phyloP scores from a whole-genome alignment of 1,140 invertebrate genomes.

The Hylaeus volcanicus region DNA sequence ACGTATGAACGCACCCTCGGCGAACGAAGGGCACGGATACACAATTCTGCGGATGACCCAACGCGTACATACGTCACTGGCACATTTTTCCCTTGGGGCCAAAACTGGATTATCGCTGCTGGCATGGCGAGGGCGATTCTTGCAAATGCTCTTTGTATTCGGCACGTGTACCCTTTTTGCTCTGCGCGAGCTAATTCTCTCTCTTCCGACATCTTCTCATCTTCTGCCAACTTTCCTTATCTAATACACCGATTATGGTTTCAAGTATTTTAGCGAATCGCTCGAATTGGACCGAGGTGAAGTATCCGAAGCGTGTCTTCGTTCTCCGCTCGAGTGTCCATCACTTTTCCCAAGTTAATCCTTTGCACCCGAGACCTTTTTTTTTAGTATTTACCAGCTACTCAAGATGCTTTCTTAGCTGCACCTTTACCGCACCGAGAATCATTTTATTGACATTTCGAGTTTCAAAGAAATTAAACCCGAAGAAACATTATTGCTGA shows the following conservation, averaged over 20 bases:
- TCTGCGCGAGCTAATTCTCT: background rate
- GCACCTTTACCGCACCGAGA: no score
- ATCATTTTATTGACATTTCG: no score
- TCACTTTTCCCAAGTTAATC: no score
- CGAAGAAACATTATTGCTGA: no score
- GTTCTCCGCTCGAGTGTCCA: background rate
- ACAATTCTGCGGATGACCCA: conserved; percentile 29
- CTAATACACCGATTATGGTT: no score
- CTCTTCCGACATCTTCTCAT: background rate
- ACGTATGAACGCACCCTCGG: conserved; percentile 24
- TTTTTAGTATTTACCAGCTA: no score
- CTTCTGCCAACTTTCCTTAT: conserved; percentile 25
- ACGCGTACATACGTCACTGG: conserved; percentile 72
- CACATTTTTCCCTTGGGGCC: conserved; percentile 69
- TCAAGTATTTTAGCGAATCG: no score
- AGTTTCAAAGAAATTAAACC: no score
- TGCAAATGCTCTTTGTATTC: conserved; percentile 62
- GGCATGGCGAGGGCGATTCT: conserved; percentile 68
- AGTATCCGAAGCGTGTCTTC: conserved; percentile 46
- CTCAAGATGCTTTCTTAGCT: no score
- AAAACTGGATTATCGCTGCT: conserved; percentile 74
- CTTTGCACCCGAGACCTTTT: no score
- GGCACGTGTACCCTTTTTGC: conserved; percentile 48
- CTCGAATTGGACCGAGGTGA: no score
- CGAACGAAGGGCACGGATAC: conserved; percentile 3